Evolutionary conservation across 1,140 invertebrate species (phyloP).

Genomic region (Ostrea edulis): DNA sequence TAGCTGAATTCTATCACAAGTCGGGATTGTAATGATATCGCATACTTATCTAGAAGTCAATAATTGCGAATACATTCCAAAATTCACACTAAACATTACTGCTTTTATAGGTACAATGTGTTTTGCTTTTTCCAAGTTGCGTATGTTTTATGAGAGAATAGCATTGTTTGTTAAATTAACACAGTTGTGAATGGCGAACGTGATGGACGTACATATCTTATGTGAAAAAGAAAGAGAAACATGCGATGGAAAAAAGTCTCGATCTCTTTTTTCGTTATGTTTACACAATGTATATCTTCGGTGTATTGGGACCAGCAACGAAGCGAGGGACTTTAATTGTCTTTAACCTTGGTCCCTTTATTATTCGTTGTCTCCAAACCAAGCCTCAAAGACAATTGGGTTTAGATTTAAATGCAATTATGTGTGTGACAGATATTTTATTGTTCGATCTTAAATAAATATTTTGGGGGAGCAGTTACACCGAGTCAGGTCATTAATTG

Average conservation of each 20-base stretch:
- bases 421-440: not conserved
- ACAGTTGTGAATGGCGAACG: not conserved
- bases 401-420: conserved; percentile 24
- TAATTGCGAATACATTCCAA: conserved; percentile 11
- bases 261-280: not conserved
- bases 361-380: not conserved
- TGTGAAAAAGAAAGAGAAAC: too few species aligned
- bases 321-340: conserved; percentile 21
- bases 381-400: conserved; percentile 4
- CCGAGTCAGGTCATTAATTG: conserved; percentile 22
- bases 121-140: not conserved
- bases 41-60: conserved; percentile 2
- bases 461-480: not conserved
- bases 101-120: not conserved
- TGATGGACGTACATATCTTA: not conserved
- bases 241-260: not conserved
- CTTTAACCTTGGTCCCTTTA: not conserved
- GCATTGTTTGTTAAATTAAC: not conserved
- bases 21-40: not conserved
- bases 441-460: conserved; percentile 9
- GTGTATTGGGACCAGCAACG: not conserved
- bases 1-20: not conserved
- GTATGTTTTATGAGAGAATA: not conserved
- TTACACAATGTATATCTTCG: not conserved
- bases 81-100: not conserved